Base-by-base conservation (phyloP, 2,797 vertebrate genomes). In the Calcarius lapponicus region DNA sequence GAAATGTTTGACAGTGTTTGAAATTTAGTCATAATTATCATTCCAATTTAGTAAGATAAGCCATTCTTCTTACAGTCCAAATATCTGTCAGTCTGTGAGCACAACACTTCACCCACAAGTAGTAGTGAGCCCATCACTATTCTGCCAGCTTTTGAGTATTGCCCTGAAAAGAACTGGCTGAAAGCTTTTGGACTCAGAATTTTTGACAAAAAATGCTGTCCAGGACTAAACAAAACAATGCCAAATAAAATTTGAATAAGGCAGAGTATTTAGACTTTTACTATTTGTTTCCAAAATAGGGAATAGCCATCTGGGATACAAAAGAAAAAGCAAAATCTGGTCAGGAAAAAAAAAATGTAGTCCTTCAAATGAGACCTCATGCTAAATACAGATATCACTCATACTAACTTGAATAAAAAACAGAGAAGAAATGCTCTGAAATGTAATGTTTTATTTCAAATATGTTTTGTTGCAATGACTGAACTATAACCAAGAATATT, bases 1-100 rank as follows among this genome's bases (percentile, higher is more conserved):
- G 64, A 91, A 82, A 80, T 61, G 48, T 70, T 60, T 73, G 69
- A 66, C 34, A 81, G 13, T n/a, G 51, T 57, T 90, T 85, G 56
- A 90, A 93, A 86, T 92, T 70, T 53, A 80, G 24, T 82, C 34
- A 80, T 40, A 75, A 92, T 74, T 88, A 78, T 66, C 17, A 73
- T 83, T 94, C 78, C 62, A 78, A 67, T n/a, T 80, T 72, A 93
- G 57, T 20, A 80, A 65, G 60, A 61, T 47, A 85, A 82, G 74
- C 76, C 0, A 65, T 50, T 80, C 32, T 82, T 93, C 74, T 92
- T 51, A 61, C 13, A 47, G 38, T 67, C 42, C 64, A 93, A 76
- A 17, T 64, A 60, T 47, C 57, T 82, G 28, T 60, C 78, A 89
- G 32, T 45, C 67, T 82, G 17, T 65, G 43, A 92, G 76, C 24